Conservation (phyloP, 1,140 invertebrate species). For the Grapholita molesta region DNA sequence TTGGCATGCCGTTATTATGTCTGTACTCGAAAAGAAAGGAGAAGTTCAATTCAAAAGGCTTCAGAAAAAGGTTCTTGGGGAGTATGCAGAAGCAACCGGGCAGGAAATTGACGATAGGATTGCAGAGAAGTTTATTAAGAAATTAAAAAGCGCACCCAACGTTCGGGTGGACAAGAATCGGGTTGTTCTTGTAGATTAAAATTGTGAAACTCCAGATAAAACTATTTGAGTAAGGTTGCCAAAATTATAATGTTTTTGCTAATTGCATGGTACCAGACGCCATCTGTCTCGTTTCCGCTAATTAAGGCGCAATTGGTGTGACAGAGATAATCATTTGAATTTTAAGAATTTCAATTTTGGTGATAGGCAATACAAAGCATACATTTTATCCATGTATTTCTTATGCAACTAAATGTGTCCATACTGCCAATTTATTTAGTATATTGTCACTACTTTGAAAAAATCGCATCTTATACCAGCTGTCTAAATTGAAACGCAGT, state of each 20-base stretch:
- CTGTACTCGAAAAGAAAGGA: conserved; percentile 64
- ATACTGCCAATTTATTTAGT: too few species aligned
- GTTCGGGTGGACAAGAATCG: conserved; percentile 71
- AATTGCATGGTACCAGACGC: neutral
- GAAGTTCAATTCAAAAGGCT: conserved; percentile 67
- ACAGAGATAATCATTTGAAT: too few species aligned
- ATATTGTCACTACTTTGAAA: too few species aligned
- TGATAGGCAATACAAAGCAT: too few species aligned
- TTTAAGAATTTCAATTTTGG: too few species aligned
- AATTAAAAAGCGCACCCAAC: conserved; percentile 69
- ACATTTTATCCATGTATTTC: too few species aligned
- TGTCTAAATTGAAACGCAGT: too few species aligned
- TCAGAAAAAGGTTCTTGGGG: conserved; percentile 67
- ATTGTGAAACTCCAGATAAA: neutral
- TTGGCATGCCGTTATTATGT: conserved; percentile 67
- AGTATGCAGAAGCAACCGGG: conserved; percentile 64
- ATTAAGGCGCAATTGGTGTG: neutral
- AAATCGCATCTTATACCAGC: too few species aligned
- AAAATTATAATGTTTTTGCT: neutral
- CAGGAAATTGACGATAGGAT: conserved; percentile 68
- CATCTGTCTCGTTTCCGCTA: too few species aligned
- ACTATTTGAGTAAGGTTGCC: neutral
- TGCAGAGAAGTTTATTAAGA: conserved; percentile 73
- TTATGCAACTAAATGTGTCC: too few species aligned
- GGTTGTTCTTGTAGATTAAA: conserved; percentile 48